phyloP scores from a whole-genome alignment of 2,113 vertebrate species.

The Arothron firmamentum region DNA sequence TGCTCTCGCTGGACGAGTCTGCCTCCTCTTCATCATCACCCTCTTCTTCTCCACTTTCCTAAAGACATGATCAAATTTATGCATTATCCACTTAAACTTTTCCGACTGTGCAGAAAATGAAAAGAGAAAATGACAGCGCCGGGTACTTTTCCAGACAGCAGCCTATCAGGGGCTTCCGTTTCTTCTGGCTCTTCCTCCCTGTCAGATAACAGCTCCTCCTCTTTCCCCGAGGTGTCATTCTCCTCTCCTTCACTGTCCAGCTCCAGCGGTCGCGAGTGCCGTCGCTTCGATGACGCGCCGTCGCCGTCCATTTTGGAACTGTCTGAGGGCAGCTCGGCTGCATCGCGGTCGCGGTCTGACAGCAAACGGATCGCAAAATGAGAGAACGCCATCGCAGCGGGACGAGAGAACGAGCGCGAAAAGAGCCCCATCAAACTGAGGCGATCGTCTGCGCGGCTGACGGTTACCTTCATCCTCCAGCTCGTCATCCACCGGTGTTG shows the following conservation, averaged over 20 bases:
- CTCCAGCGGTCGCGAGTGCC: slow-evolving; percentile 83
- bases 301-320: slow-evolving; percentile 84
- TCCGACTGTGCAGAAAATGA: background rate
- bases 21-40: slow-evolving; percentile 65
- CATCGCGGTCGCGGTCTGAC: slow-evolving; percentile 79
- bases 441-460: too few relatives aligned
- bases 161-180: slow-evolving; percentile 62
- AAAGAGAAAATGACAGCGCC: background rate
- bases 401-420: too few relatives aligned
- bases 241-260: slow-evolving; percentile 97
- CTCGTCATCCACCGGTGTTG: slow-evolving; percentile 90
- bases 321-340: slow-evolving; percentile 75
- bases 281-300: slow-evolving; percentile 71
- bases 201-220: slow-evolving; percentile 78
- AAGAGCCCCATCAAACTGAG: background rate
- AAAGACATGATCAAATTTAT: background rate
- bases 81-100: background rate
- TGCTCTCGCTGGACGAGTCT: slow-evolving; percentile 80
- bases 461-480: slow-evolving; percentile 87
- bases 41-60: slow-evolving; percentile 60
- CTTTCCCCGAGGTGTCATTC: slow-evolving; percentile 84
- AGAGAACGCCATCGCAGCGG: too few relatives aligned
- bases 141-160: slow-evolving; percentile 76
- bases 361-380: background rate
- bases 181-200: slow-evolving; percentile 83